Percentiles rank a stretch among this genome's conserved stretches.
phyloP scores from a whole-genome alignment of 2,797 vertebrate species.

The Cyclura pinguis region DNA sequence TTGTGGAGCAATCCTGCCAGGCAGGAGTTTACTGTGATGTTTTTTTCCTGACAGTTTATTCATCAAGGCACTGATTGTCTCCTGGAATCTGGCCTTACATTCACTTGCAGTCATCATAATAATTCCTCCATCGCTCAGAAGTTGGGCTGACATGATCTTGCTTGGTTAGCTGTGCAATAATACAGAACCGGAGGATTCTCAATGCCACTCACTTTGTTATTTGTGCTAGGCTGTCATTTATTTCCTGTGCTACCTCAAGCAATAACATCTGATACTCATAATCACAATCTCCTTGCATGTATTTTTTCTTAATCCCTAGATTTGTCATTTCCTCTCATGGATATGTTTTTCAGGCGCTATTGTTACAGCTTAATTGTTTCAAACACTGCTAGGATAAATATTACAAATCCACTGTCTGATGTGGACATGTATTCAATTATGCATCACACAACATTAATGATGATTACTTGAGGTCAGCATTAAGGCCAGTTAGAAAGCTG shows the following conservation, averaged over 20 bases:
- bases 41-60: conserved; percentile 27
- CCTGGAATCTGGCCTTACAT: background rate
- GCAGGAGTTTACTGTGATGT: conserved; percentile 50
- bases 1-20: conserved; percentile 40
- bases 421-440: conserved; percentile 72
- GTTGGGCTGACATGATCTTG: background rate
- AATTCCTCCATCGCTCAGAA: conserved; percentile 38
- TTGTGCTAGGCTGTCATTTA: conserved; percentile 37
- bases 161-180: conserved; percentile 21
- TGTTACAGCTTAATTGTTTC: conserved; percentile 46
- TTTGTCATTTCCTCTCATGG: conserved; percentile 28
- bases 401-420: conserved; percentile 53
- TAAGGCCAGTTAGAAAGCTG: conserved; percentile 55
- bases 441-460: conserved; percentile 67
- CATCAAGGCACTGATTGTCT: conserved; percentile 33
- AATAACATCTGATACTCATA: conserved; percentile 23
- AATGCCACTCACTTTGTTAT: conserved; percentile 22
- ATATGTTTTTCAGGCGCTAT: conserved; percentile 43
- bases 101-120: conserved; percentile 47
- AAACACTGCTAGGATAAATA: conserved; percentile 33
- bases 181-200: conserved; percentile 21
- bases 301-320: conserved; percentile 5
- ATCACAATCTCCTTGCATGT: background rate
- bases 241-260: conserved; percentile 12
- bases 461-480: conserved; percentile 65